Conservation (phyloP, 2,113 vertebrate genomes). For the Rhombomys opimus region DNA sequence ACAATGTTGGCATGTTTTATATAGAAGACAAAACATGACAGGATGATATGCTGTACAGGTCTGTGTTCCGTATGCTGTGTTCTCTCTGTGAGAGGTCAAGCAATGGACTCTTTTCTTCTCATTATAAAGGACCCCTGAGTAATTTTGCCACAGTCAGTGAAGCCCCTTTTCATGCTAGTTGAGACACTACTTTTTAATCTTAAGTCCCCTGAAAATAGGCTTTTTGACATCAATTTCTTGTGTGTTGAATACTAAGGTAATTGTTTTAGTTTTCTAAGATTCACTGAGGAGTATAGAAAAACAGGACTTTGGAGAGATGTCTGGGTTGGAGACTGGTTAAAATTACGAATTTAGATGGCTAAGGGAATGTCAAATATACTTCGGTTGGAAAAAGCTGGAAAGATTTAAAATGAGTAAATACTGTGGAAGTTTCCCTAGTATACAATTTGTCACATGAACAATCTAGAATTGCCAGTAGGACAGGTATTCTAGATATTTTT, state of each 20-base stretch:
- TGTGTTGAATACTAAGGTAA: constrained; percentile 16
- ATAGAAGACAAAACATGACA: neutral
- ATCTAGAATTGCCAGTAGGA: neutral
- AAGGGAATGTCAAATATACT: neutral
- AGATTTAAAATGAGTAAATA: neutral
- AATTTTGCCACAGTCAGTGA: neutral
- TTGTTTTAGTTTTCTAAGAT: constrained; percentile 60
- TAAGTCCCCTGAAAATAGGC: neutral
- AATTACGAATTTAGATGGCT: neutral
- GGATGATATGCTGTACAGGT: neutral
- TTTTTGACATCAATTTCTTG: neutral
- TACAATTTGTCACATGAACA: neutral
- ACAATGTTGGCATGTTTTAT: neutral
- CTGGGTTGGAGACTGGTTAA: neutral
- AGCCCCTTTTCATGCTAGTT: neutral
- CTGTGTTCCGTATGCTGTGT: neutral
- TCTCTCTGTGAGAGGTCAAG: neutral
- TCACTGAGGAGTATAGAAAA: neutral
- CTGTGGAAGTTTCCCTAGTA: neutral
- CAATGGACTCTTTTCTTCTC: neutral
- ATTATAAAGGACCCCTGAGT: constrained; percentile 18
- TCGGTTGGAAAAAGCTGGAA: neutral
- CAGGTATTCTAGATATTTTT: neutral
- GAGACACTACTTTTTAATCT: neutral
- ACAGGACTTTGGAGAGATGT: neutral